Base-by-base conservation (phyloP, 2,888 invertebrate species). In the Ypsolopha sequella region DNA sequence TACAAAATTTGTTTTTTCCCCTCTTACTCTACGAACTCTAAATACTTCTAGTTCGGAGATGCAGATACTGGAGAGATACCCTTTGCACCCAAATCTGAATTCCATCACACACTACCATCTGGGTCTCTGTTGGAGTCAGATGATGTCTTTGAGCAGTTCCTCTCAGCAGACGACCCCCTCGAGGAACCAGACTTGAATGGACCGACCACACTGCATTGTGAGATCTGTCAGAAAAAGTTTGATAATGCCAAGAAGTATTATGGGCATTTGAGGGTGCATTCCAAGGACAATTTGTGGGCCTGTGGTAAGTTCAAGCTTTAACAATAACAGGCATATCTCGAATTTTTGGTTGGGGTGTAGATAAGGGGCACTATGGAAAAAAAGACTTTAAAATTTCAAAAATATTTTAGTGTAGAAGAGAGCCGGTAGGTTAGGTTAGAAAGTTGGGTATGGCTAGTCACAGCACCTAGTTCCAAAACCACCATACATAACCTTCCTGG, bases 181-280 rank as follows among this genome's bases (percentile, higher is more conserved):
- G 85, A 86, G 44, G 85, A 84, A 57, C 84, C 84, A 0, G 82
- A 82, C 55, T 60, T 84, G 14, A 85, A 81, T 52, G 85, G 84
- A 0, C 85, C 84, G 0, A 76, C 86, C 1, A 80, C 74, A 6
- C 60, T 84, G 41, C 79, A 81, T 52, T 86, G 86, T 53, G 86
- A 86, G 57, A 85, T 86, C 50, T 86, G 86, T 60, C 66, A 67
- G 33, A 85, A 82, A 58, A 70, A 76, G 55, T 86, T 86, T 62
- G 84, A 82, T 53, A 85, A 84, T 55, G 81, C 84, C 9, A 81
- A 80, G 55, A 85, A 84, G 56, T 86, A 86, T 58, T 84, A 84
- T 59, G 86, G 86, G 9, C 86, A 86, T 62, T 60, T 86, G 51
- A 64, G 84, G 54, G 78, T 85, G 7, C 86, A 86, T 63, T 80